Conservation (phyloP, 2,888 invertebrate genomes). For the Halictus ligatus region DNA sequence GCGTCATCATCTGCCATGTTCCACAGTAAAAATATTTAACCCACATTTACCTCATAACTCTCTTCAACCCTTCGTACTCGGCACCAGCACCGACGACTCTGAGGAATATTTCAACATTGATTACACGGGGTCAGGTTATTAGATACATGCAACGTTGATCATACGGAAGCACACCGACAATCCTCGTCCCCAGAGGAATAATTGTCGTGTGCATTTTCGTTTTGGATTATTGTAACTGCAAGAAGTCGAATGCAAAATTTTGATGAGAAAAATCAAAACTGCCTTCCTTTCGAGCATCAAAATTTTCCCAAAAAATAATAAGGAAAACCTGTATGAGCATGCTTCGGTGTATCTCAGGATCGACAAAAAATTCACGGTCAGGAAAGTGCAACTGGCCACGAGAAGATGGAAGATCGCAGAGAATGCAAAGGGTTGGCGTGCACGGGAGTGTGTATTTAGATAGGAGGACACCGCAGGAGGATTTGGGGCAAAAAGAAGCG, state of each 20-base stretch:
- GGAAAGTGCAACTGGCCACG: slow-evolving; percentile 6
- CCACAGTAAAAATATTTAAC: background rate
- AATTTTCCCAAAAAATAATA: background rate
- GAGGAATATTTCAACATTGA: background rate
- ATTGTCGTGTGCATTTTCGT: too few species aligned
- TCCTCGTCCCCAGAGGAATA: too few species aligned
- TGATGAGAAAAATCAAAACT: background rate
- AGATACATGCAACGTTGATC: background rate
- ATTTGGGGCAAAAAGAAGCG: slow-evolving; percentile 66
- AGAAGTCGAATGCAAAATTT: background rate
- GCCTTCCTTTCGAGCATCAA: background rate
- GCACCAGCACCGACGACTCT: background rate
- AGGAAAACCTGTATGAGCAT: too few species aligned
- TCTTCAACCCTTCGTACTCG: background rate
- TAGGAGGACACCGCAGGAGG: slow-evolving; percentile 16
- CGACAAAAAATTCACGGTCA: slow-evolving; percentile 9
- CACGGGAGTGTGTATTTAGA: background rate
- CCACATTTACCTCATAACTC: background rate
- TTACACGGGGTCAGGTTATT: background rate
- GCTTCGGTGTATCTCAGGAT: too few species aligned
- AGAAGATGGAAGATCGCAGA: slow-evolving; percentile 2
- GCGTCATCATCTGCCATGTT: background rate
- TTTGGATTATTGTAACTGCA: too few species aligned
- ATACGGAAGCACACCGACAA: too few species aligned
- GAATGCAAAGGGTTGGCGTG: background rate